These are phyloP conservation scores for Ictalurus punctatus DNA, from an alignment of 2,113 vertebrate species.

Conservation along the genomic window DNA sequence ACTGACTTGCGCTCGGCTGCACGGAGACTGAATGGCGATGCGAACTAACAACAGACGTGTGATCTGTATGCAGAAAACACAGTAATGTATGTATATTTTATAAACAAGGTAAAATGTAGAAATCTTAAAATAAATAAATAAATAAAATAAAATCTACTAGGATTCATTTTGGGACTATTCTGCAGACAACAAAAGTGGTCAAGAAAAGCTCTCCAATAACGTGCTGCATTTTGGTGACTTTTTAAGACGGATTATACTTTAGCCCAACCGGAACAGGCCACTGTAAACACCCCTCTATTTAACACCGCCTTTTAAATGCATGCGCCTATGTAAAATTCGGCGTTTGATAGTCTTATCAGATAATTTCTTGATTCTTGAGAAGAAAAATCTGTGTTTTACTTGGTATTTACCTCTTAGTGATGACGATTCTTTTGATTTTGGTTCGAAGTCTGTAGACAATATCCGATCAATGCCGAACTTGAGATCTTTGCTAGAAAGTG, in stretches of 20 bases:
- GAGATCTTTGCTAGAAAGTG: conserved; percentile 93
- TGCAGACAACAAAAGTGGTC: background rate
- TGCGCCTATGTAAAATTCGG: background rate
- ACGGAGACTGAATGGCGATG: conserved; percentile 88
- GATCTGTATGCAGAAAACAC: conserved; percentile 83
- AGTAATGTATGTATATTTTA: conserved; percentile 50
- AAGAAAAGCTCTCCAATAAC: background rate
- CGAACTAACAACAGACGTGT: conserved; percentile 90
- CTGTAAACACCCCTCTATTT: background rate
- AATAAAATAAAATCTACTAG: background rate
- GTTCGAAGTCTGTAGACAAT: conserved; percentile 92
- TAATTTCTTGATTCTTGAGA: background rate
- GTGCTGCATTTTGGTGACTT: background rate
- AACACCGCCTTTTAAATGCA: background rate
- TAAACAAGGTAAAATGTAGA: conserved; percentile 30
- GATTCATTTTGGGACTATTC: background rate
- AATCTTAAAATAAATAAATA: background rate
- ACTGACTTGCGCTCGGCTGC: conserved; percentile 86
- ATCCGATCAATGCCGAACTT: conserved; percentile 98
- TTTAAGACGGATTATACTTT: background rate
- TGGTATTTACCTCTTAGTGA: conserved; percentile 84
- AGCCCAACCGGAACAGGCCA: background rate
- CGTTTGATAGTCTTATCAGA: background rate
- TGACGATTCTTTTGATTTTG: conserved; percentile 88
- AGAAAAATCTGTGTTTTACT: background rate